Conservation (phyloP, 1,140 invertebrate species). For the Nylanderia fulva region DNA sequence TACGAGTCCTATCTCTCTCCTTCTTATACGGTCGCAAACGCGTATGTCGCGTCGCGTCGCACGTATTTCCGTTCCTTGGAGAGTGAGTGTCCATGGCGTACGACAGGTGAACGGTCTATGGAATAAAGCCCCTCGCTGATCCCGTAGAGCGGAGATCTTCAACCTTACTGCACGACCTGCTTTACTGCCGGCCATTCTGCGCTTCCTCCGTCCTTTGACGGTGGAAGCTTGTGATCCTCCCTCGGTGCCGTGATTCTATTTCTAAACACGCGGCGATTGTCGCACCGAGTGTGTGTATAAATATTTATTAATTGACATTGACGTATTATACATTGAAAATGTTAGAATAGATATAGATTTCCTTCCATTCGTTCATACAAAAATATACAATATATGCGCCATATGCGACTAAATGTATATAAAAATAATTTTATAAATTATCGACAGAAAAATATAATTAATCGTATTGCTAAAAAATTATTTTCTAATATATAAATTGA, state of each 20-base stretch:
- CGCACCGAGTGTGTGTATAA: conserved; percentile 13
- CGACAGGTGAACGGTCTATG: conserved; percentile 52
- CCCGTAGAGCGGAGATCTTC: conserved; percentile 49
- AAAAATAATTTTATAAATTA: background rate
- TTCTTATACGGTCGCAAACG: conserved; percentile 10
- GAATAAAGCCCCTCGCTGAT: conserved; percentile 49
- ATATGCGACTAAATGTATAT: background rate
- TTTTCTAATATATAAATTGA: background rate
- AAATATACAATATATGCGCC: background rate
- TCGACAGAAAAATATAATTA: background rate
- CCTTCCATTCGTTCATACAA: background rate
- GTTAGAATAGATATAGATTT: background rate
- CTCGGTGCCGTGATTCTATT: conserved; percentile 20
- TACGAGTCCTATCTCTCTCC: background rate
- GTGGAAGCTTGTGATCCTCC: conserved; percentile 42
- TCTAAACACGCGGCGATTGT: conserved; percentile 14
- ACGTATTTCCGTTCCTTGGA: conserved; percentile 7
- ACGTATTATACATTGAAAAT: conserved; percentile 11
- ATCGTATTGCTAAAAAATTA: background rate
- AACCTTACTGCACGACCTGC: conserved; percentile 38
- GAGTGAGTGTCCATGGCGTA: conserved; percentile 40
- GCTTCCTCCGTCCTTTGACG: conserved; percentile 44
- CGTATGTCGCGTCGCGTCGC: no score
- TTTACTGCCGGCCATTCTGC: conserved; percentile 50
- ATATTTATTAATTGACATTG: conserved; percentile 29